phyloP scores from a whole-genome alignment of 2,113 vertebrate genomes.

The Gadus macrocephalus region DNA sequence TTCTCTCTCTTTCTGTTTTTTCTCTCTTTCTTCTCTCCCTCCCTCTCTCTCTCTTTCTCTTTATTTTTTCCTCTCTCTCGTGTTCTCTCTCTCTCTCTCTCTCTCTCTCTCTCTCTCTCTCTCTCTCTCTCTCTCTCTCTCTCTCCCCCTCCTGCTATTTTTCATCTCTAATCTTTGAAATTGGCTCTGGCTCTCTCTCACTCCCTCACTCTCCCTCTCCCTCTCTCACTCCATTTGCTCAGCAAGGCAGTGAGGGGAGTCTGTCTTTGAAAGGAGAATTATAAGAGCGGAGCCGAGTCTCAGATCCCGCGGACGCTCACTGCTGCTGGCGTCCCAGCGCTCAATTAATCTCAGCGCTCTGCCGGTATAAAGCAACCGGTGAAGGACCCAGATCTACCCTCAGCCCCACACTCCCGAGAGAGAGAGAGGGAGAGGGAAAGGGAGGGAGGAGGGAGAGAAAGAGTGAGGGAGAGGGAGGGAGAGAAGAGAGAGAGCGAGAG shows the following conservation, averaged over 20 bases:
- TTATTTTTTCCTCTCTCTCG: no score
- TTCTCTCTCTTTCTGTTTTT: no score
- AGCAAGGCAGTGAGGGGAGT: not conserved
- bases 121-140: no score
- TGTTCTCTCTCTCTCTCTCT: slow-evolving; percentile 14
- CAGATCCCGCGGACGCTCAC: slow-evolving; percentile 11
- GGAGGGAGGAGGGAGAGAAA: not conserved
- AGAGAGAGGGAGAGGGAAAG: slow-evolving; percentile 7
- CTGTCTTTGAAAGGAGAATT: not conserved
- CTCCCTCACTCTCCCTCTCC: slow-evolving; percentile 23
- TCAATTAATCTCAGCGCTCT: slow-evolving; percentile 58
- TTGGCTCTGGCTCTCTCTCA: no score
- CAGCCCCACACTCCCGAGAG: slow-evolving; percentile 22
- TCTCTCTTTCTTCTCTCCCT: no score
- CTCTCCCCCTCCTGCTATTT: no score
- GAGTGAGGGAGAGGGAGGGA: no score
- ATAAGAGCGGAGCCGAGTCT: not conserved
- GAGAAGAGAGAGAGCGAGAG: no score
- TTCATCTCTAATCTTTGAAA: no score
- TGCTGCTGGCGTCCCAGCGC: slow-evolving; percentile 30
- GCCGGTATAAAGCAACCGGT: slow-evolving; percentile 57
- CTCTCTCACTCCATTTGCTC: slow-evolving; percentile 2
- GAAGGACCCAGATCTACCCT: slow-evolving; percentile 23
- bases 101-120: slow-evolving; percentile 6
- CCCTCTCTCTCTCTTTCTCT: no score